These are phyloP conservation scores for Poeciliopsis presidionis DNA, from an alignment of 2,797 vertebrate genomes.

Conservation along the genomic window DNA sequence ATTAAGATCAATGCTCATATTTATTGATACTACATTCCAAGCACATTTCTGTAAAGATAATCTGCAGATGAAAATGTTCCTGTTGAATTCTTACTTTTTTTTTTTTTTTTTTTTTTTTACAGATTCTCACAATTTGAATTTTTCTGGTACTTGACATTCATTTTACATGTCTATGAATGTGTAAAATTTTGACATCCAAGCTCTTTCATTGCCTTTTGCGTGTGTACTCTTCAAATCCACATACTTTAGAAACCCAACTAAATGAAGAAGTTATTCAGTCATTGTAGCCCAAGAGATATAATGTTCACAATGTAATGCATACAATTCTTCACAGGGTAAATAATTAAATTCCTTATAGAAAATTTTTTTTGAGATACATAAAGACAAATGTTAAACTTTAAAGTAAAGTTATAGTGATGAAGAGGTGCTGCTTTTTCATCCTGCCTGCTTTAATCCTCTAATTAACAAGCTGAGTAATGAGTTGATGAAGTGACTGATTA, in stretches of 20 bases:
- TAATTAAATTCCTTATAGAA: not conserved
- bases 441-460: slow-evolving; percentile 76
- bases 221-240: not conserved
- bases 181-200: not conserved
- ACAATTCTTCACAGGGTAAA: not conserved
- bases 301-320: not conserved
- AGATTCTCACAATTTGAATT: no score
- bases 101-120: no score
- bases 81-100: no score
- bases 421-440: slow-evolving; percentile 47
- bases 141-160: not conserved
- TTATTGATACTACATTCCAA: not conserved
- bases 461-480: slow-evolving; percentile 81
- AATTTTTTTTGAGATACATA: not conserved
- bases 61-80: no score
- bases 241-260: not conserved
- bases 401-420: slow-evolving; percentile 10
- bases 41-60: not conserved
- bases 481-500: slow-evolving; percentile 80
- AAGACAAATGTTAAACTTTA: slow-evolving; percentile 10
- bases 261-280: not conserved
- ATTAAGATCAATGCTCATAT: not conserved
- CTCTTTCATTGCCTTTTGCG: not conserved
- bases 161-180: not conserved
- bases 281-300: no score